Conservation (phyloP, 37 sponge, comb jelly and placozoan genomes). For the Diacarnus erythraeanus region DNA sequence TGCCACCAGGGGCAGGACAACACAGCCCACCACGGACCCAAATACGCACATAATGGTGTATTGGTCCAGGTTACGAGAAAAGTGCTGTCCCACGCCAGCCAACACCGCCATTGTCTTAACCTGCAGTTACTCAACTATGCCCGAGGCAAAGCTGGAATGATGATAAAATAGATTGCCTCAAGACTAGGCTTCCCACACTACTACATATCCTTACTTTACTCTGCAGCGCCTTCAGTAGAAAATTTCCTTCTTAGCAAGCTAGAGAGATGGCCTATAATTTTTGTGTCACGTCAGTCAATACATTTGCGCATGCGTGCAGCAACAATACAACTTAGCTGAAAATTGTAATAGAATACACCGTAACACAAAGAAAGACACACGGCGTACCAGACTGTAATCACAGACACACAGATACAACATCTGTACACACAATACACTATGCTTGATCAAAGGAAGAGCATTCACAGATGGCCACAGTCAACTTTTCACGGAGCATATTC, state of each 20-base stretch:
- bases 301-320: too few relatives aligned
- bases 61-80: constrained; percentile 69
- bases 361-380: not conserved
- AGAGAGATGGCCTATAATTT: too few relatives aligned
- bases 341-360: not conserved
- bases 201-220: too few relatives aligned
- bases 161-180: too few relatives aligned
- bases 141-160: too few relatives aligned
- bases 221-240: too few relatives aligned
- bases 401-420: constrained; percentile 4
- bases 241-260: too few relatives aligned
- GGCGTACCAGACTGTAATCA: not conserved
- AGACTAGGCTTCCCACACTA: too few relatives aligned
- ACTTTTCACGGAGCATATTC: constrained; percentile 61
- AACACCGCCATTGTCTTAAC: not conserved
- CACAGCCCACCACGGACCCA: constrained; percentile 89
- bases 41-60: constrained; percentile 90
- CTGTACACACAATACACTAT: constrained; percentile 11
- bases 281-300: too few relatives aligned
- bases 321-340: too few relatives aligned
- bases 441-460: constrained; percentile 80
- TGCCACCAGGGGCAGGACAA: constrained; percentile 82
- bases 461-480: constrained; percentile 73
- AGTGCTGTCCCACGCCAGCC: constrained; percentile 32
- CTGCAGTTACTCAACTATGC: too few relatives aligned